Evolutionary conservation across 92 coral and sea anemone species (phyloP).

Genomic region (Ricordea florida): DNA sequence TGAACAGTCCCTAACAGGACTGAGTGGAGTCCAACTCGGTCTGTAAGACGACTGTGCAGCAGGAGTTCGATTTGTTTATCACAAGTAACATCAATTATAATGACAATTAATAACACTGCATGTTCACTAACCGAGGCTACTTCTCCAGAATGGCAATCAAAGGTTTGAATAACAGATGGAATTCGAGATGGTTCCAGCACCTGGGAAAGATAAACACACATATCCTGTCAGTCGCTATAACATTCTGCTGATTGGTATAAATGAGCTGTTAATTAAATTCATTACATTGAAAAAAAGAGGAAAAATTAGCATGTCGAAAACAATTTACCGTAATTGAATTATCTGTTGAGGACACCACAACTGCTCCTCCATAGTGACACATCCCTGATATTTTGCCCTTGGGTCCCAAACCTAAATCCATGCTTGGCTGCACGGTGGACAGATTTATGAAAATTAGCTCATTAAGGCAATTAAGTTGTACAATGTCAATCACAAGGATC

Average conservation of each 20-base stretch:
- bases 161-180: constrained; percentile 62
- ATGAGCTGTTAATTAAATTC: too few relatives aligned
- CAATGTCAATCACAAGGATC: too few relatives aligned
- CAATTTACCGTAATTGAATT: constrained; percentile 68
- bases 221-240: too few relatives aligned
- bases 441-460: too few relatives aligned
- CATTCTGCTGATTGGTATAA: too few relatives aligned
- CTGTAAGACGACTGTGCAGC: background rate
- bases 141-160: constrained; percentile 74
- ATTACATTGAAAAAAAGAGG: background rate
- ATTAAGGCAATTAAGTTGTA: too few relatives aligned
- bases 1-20: too few relatives aligned
- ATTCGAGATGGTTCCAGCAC: constrained; percentile 82
- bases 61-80: background rate
- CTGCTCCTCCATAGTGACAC: constrained; percentile 88
- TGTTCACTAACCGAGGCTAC: constrained; percentile 76
- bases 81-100: background rate
- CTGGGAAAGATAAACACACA: constrained; percentile 9
- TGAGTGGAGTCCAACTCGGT: too few relatives aligned
- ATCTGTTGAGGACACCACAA: constrained; percentile 78
- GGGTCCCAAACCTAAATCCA: constrained; percentile 46
- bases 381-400: constrained; percentile 76
- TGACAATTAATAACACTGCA: background rate
- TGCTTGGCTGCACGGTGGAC: constrained; percentile 73
- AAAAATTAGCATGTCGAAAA: background rate